Base-by-base conservation (phyloP, 2,888 invertebrate genomes). In the Lacanobia wlatinum region DNA sequence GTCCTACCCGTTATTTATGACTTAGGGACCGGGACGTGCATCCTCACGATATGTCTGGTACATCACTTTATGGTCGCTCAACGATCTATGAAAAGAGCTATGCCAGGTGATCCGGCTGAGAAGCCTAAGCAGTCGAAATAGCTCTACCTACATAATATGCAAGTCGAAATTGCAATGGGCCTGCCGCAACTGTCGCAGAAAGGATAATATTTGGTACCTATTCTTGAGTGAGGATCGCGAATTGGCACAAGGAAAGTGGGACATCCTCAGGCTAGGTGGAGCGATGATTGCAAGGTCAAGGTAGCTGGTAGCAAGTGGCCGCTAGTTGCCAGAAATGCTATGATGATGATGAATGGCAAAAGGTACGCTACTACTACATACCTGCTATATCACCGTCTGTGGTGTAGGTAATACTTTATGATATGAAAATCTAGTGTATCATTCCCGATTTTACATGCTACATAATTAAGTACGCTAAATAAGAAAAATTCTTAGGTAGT, bases 401-500 rank as follows among this genome's bases (percentile, higher is more conserved):
- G 28, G 28, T 28, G 28, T 28, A 28, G 28, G 2, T 28, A 28
- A 43, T 43, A 2, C 18, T 53, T 23, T 14, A 21, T 6, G n/a
- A 53, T 23, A 53, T n/a, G 6, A 53, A 53, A 23, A 53, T 23
- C n/a, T n/a, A 50, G 9, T 50, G 34, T n/a, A 38, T 2, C 38
- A 40, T 21, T 21, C 12, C 34, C 40, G 1, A 58, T 56, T 21
- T 28, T 21, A 43, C 14, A 21, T 43, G 48, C 48, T 18, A 16
- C 21, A 4, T 38, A 46, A 55, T 55, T 70, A 67, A 21, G 50
- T 14, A 52, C 43, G 9, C 16, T 9, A 40, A 72, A 38, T 55
- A 46, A 46, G 34, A 76, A 78, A 73, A 70, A 53, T 28, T 34
- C 9, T 38, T n/a, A n/a, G n/a, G n/a, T 8, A n/a, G 2, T 50